phyloP scores from a whole-genome alignment of 2,797 vertebrate species.

The Kryptolebias ocellatus region DNA sequence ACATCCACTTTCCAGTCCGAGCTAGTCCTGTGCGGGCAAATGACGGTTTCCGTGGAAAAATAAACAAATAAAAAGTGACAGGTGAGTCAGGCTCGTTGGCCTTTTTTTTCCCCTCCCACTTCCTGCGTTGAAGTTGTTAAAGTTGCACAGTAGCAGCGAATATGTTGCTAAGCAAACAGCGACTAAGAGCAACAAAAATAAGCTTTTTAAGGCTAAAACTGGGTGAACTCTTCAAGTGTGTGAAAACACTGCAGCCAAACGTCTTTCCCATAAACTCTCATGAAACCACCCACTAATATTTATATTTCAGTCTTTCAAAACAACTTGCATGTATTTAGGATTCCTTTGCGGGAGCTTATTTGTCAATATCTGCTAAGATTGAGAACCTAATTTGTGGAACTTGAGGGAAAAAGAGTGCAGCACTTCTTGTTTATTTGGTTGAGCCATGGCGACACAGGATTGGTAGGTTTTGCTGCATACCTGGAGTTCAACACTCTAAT shows the following conservation, averaged over 20 bases:
- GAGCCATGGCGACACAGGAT: not conserved
- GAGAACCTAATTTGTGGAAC: not conserved
- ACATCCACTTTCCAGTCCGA: fast-evolving
- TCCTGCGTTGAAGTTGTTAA: too few species aligned
- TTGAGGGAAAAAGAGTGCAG: not conserved
- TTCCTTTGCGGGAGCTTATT: not conserved
- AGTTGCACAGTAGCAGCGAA: too few species aligned
- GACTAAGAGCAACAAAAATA: not conserved
- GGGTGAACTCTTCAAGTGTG: not conserved
- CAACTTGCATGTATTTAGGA: not conserved
- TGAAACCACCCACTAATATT: too few species aligned
- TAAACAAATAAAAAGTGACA: not conserved
- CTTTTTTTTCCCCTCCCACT: not conserved
- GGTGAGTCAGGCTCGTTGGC: not conserved
- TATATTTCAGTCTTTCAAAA: slow-evolving; percentile 15
- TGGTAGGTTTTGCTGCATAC: not conserved
- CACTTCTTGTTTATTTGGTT: not conserved
- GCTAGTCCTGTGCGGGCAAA: not conserved
- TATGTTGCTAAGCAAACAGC: not conserved
- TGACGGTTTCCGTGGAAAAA: not conserved
- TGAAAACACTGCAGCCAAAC: not conserved
- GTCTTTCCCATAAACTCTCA: too few species aligned
- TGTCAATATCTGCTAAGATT: not conserved
- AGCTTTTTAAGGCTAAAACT: not conserved
- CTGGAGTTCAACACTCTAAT: not conserved